Evolutionary conservation across 2,113 vertebrate genomes (phyloP).

Genomic region (Chaetodon trifascialis): DNA sequence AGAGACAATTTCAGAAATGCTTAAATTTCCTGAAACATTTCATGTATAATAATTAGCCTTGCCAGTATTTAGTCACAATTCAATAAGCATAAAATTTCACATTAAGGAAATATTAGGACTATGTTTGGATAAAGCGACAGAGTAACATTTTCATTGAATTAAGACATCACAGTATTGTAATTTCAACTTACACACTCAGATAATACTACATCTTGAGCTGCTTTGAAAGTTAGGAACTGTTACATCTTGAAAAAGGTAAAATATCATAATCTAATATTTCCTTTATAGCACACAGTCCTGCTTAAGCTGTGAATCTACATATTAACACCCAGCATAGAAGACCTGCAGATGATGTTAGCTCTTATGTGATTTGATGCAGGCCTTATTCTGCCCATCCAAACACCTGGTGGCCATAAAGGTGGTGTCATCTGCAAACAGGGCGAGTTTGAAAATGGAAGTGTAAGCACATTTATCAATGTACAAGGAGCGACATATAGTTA

Average conservation of each 20-base stretch:
- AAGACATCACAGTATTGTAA: neutral
- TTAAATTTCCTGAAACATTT: neutral
- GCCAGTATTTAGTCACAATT: neutral
- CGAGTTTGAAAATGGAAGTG: neutral
- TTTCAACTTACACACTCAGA: neutral
- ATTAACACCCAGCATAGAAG: neutral
- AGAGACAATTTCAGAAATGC: neutral
- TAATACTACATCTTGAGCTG: neutral
- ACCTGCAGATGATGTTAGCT: neutral
- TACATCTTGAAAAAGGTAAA: neutral
- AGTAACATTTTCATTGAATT: neutral
- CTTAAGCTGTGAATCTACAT: neutral
- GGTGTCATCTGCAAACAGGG: conserved; percentile 28
- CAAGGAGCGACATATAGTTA: neutral
- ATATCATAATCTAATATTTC: neutral
- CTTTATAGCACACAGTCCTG: neutral
- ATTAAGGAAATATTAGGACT: neutral
- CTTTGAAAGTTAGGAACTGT: neutral
- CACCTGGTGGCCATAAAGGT: neutral
- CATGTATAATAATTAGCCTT: neutral
- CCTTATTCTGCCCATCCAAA: neutral
- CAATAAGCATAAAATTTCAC: neutral
- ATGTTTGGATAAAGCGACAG: neutral
- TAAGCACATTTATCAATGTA: neutral
- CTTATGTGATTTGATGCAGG: neutral